phyloP scores from a whole-genome alignment of 2,797 vertebrate species.

The Microhierax caerulescens region DNA sequence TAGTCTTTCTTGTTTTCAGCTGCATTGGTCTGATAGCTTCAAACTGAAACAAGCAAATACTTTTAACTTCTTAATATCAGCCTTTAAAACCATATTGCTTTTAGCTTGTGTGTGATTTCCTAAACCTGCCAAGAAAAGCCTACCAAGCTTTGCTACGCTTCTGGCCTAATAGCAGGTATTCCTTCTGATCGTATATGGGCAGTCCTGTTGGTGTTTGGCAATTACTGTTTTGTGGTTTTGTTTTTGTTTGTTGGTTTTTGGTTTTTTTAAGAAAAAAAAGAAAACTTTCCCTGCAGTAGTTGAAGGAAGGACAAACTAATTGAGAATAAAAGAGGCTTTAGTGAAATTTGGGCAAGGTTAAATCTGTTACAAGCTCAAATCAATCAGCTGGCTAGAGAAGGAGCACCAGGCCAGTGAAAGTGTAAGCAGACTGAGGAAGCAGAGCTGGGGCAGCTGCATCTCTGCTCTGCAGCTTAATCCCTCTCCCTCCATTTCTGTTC shows the following conservation, averaged over 20 bases:
- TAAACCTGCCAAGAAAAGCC: neutral
- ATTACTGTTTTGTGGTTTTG: too few species aligned
- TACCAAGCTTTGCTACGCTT: neutral
- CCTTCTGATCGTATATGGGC: neutral
- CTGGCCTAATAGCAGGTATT: neutral
- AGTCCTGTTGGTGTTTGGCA: neutral
- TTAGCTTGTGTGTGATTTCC: neutral
- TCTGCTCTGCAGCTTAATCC: neutral
- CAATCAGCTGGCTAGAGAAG: neutral
- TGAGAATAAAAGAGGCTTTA: neutral
- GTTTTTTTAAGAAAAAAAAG: too few species aligned
- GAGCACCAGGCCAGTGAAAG: neutral
- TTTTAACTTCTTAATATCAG: neutral
- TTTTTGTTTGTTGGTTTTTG: too few species aligned
- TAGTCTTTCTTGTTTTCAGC: neutral
- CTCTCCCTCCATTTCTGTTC: neutral
- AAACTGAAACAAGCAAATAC: neutral
- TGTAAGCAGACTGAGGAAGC: neutral
- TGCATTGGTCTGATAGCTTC: neutral
- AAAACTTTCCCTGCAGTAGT: neutral
- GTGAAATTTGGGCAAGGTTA: neutral
- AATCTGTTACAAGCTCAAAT: neutral
- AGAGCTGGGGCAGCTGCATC: neutral
- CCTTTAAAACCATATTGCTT: neutral
- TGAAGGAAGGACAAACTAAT: neutral